Evolutionary conservation across 2,797 vertebrate species (phyloP).

Genomic region (Apogon hyalosoma): DNA sequence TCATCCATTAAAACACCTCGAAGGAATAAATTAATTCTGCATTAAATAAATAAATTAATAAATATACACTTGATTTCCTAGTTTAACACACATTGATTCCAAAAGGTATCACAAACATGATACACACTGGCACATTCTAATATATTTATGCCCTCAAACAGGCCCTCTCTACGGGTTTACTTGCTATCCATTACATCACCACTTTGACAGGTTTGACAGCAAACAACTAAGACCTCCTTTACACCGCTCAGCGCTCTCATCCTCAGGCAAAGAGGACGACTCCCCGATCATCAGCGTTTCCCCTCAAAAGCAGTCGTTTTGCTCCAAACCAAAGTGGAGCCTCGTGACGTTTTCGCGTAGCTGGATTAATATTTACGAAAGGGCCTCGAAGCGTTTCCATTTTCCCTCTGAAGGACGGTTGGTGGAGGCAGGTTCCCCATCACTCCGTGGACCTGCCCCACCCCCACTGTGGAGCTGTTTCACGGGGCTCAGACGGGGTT

Average conservation of each 20-base stretch:
- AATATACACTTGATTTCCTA: constrained; percentile 69
- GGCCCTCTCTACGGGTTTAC: constrained; percentile 67
- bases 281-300: constrained; percentile 44
- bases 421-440: constrained; percentile 16
- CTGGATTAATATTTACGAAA: constrained; percentile 43
- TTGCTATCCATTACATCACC: constrained; percentile 76
- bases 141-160: constrained; percentile 66
- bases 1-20: constrained; percentile 40
- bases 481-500: constrained; percentile 83
- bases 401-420: constrained; percentile 18
- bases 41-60: constrained; percentile 72
- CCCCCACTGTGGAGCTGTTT: not conserved
- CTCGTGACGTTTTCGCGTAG: constrained; percentile 39
- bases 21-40: constrained; percentile 71
- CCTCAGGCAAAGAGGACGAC: constrained; percentile 34
- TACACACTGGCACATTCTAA: constrained; percentile 79
- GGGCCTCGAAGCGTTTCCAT: constrained; percentile 32
- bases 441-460: not conserved
- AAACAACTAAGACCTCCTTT: constrained; percentile 69
- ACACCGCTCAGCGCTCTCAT: constrained; percentile 25
- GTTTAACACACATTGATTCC: constrained; percentile 72
- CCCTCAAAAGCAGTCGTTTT: constrained; percentile 31
- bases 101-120: constrained; percentile 80
- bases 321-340: constrained; percentile 65
- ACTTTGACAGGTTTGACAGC: constrained; percentile 77